Base-by-base conservation (phyloP, 2,113 vertebrate species). In the Equus quagga region DNA sequence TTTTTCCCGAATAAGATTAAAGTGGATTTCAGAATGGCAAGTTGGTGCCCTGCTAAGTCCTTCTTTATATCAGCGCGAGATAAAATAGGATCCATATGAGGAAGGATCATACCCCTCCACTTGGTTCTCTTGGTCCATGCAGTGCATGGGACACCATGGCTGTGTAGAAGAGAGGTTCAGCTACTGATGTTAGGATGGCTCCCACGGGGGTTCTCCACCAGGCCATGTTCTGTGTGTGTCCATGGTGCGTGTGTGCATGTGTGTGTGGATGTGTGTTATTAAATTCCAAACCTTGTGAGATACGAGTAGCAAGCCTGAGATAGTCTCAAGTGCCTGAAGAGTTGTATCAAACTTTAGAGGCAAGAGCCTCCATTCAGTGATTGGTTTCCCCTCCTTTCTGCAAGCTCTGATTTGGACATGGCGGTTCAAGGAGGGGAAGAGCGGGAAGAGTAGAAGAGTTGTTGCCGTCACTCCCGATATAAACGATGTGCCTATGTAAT, bases 1-100 rank as follows among this genome's bases (percentile, higher is more conserved):
- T 85, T 97, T 95, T 79, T 56, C 44, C 51, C 84, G 56, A 89
- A 44, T 87, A 64, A 83, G 41, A 79, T 51, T 56, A 95, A 94
- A 88, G 14, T 31, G 10, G 21, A 94, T 76, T 65, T 83, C n/a
- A 83, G 36, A 93, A 86, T 83, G 12, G 5, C 41, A 80, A 64
- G 21, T 23, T 54, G 41, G 19, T 67, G 1, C 46, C 79, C 33
- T 78, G 6, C 14, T 73, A 75, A 94, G 10, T 21, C 4, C 19
- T 94, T 64, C 18, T 90, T 75, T 88, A 41, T 65, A 46, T 75
- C n/a, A 76, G 58, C 31, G 12, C 33, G 24, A 80, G 6, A 73
- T 69, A 69, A 93, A 88, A 44, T 33, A 65, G n/a, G 14, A 70
- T 23, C 28, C 44, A 46, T 26, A 3, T 26, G 18, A 41, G 4